A percentile compares a stretch with the other conserved stretches of the same genome.
phyloP scores from a whole-genome alignment of 2,888 invertebrate species.

The Matsumyia berberina region DNA sequence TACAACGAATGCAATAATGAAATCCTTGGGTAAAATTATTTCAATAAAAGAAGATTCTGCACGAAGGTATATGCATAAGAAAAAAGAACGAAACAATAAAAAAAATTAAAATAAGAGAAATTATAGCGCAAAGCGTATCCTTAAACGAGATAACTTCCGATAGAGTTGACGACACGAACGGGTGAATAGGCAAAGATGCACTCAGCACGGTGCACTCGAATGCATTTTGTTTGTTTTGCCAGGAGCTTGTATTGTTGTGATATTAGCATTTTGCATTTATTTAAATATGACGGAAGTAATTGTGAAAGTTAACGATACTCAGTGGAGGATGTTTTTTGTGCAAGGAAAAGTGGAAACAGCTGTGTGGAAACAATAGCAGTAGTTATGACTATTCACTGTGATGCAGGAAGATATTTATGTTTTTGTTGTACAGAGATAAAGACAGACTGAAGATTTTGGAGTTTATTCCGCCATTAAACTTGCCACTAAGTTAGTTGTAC shows the following conservation, averaged over 20 bases:
- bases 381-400: no score
- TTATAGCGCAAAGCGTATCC: slow-evolving; percentile 16
- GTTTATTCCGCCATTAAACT: no score
- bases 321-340: background rate
- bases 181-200: slow-evolving; percentile 22
- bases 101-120: slow-evolving; percentile 24
- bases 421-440: no score
- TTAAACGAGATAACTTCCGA: slow-evolving; percentile 52
- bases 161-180: slow-evolving; percentile 9
- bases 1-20: slow-evolving; percentile 52
- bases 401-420: no score
- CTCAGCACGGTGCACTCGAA: slow-evolving; percentile 20
- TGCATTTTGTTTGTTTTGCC: slow-evolving; percentile 42
- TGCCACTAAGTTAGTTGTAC: no score
- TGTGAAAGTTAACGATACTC: slow-evolving; percentile 17
- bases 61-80: slow-evolving; percentile 7
- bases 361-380: no score
- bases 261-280: slow-evolving; percentile 46
- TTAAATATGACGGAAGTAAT: slow-evolving; percentile 61
- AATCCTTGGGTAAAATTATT: slow-evolving; percentile 61
- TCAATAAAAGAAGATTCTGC: slow-evolving; percentile 29
- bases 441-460: no score
- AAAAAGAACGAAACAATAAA: background rate
- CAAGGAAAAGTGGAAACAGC: no score
- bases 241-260: slow-evolving; percentile 1